Evolutionary conservation across 2,797 vertebrate genomes (phyloP).

Genomic region (Peromyscus melanophrys): DNA sequence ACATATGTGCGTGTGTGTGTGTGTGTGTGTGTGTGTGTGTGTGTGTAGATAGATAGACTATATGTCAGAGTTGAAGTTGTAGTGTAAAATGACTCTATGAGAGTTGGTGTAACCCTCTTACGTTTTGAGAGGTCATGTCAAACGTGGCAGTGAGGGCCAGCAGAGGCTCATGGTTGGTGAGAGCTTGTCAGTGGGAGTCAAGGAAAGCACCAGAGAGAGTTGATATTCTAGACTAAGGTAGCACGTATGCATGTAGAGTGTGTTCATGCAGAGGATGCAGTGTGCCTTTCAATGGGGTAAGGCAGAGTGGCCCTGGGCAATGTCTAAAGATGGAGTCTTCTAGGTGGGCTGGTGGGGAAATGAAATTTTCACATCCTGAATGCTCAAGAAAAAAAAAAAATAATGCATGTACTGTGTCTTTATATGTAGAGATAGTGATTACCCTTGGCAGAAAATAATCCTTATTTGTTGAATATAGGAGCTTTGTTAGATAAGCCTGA

Average conservation of each 20-base stretch:
- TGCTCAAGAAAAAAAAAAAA: not conserved
- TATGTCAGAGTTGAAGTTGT: not conserved
- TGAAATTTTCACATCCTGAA: not conserved
- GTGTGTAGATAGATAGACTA: not conserved
- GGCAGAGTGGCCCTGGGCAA: accelerated
- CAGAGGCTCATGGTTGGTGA: no score
- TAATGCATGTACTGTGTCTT: not conserved
- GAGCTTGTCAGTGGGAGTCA: not conserved
- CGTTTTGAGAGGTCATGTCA: not conserved
- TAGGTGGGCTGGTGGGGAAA: not conserved
- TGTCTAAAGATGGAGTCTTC: not conserved
- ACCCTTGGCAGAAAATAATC: not conserved
- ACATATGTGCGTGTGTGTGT: not conserved
- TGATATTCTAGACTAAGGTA: not conserved
- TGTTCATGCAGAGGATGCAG: not conserved
- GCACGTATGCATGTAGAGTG: no score
- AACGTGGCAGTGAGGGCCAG: not conserved
- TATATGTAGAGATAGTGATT: not conserved
- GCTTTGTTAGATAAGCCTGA: not conserved
- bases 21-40: not conserved
- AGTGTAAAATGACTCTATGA: not conserved
- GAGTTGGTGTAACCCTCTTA: not conserved
- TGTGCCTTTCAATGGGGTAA: not conserved
- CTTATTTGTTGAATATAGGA: not conserved
- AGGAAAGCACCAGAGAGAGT: not conserved